These are phyloP conservation scores for Apocrypta bakeri DNA, from an alignment of 1,140 invertebrate species.

Conservation along the genomic window DNA sequence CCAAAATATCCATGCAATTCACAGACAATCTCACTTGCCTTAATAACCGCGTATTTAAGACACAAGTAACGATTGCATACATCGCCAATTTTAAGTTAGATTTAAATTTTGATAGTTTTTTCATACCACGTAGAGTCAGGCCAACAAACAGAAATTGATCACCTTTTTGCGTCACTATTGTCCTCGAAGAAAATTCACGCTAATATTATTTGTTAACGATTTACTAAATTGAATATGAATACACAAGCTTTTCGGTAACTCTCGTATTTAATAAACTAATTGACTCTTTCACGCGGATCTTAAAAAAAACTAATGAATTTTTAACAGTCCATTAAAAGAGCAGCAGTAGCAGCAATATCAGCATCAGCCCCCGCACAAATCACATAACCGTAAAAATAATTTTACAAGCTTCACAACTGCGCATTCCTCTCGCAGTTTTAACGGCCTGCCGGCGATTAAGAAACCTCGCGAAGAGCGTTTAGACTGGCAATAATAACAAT, in stretches of 20 bases:
- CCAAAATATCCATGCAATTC: too few species aligned
- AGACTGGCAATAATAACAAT: constrained; percentile 60
- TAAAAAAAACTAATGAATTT: constrained; percentile 42
- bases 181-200: too few species aligned
- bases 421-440: constrained; percentile 12
- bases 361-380: constrained; percentile 15
- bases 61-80: too few species aligned
- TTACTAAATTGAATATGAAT: constrained; percentile 5
- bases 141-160: too few species aligned
- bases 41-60: too few species aligned
- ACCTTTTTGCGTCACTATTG: too few species aligned
- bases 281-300: not conserved
- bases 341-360: too few species aligned
- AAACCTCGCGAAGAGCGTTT: constrained; percentile 36
- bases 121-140: too few species aligned
- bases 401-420: constrained; percentile 31
- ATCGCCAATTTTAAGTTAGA: too few species aligned
- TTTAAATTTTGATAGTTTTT: too few species aligned
- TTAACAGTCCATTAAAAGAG: constrained; percentile 15
- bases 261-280: constrained; percentile 25
- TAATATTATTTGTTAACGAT: too few species aligned
- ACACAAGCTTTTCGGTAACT: not conserved
- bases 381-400: constrained; percentile 48
- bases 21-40: too few species aligned
- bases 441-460: constrained; percentile 50